phyloP scores from a whole-genome alignment of 2,888 invertebrate genomes.

The Lathronympha strigana region DNA sequence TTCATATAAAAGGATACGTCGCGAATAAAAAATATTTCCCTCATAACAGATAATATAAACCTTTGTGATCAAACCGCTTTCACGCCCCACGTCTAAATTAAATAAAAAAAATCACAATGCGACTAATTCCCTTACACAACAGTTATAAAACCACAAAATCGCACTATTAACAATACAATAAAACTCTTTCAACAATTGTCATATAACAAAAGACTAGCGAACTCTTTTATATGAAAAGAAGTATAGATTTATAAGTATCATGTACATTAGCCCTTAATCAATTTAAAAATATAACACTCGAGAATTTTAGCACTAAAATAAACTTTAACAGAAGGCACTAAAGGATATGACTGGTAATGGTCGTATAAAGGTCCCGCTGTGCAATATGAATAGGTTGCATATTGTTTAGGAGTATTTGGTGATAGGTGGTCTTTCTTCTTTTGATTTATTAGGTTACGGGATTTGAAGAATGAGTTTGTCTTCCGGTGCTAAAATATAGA shows the following conservation, averaged over 20 bases:
- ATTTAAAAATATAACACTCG: too few relatives aligned
- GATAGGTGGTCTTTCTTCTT: conserved; percentile 58
- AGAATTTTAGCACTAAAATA: background rate
- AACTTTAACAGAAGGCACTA: background rate
- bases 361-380: conserved; percentile 37
- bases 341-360: background rate
- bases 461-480: conserved; percentile 45
- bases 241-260: conserved; percentile 14
- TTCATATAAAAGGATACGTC: background rate
- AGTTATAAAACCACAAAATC: conserved; percentile 55
- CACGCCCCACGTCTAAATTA: conserved; percentile 20
- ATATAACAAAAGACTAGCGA: conserved; percentile 44
- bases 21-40: conserved; percentile 11
- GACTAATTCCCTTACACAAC: conserved; percentile 55
- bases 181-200: conserved; percentile 61
- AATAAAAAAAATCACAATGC: conserved; percentile 47
- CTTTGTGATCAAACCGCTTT: conserved; percentile 28
- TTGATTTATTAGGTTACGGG: conserved; percentile 58
- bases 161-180: conserved; percentile 56
- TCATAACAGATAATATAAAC: conserved; percentile 17
- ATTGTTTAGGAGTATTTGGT: conserved; percentile 59
- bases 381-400: conserved; percentile 49
- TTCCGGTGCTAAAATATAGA: conserved; percentile 53
- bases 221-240: background rate
- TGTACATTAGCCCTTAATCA: conserved; percentile 6